phyloP scores from a whole-genome alignment of 2,113 vertebrate species.

The Procavia capensis region DNA sequence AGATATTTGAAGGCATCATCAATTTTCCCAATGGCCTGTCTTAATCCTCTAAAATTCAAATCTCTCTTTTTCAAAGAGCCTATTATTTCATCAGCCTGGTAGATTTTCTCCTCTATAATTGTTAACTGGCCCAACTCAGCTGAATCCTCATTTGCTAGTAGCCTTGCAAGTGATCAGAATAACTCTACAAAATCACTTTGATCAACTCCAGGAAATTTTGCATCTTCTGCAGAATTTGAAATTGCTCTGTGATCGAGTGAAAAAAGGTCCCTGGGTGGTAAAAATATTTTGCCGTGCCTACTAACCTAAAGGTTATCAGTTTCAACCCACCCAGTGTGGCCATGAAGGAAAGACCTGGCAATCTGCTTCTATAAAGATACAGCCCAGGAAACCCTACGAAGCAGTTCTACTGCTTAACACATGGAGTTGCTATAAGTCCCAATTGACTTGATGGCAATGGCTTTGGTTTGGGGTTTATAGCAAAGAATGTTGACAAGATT shows the following conservation, averaged over 20 bases:
- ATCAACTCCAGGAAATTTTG: constrained; percentile 64
- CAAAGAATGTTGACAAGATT: background rate
- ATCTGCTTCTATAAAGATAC: background rate
- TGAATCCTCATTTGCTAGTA: background rate
- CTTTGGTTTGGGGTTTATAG: background rate
- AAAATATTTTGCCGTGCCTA: background rate
- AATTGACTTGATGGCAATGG: background rate
- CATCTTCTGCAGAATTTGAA: constrained; percentile 52
- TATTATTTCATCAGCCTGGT: constrained; percentile 51
- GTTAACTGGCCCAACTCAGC: constrained; percentile 22
- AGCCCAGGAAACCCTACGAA: background rate
- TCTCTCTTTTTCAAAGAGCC: constrained; percentile 70
- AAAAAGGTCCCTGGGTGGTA: background rate
- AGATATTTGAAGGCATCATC: constrained; percentile 64
- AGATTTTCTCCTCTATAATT: constrained; percentile 26
- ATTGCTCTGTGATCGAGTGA: background rate
- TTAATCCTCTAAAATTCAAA: constrained; percentile 67
- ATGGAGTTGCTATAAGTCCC: background rate
- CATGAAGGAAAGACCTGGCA: background rate
- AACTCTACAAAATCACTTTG: constrained; percentile 59
- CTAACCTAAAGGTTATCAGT: background rate
- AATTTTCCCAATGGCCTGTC: constrained; percentile 75
- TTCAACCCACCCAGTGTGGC: background rate
- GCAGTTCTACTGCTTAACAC: background rate
- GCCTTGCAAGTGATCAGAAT: background rate